phyloP scores from a whole-genome alignment of 1,140 invertebrate species.

The Rhopalosiphum maidis region DNA sequence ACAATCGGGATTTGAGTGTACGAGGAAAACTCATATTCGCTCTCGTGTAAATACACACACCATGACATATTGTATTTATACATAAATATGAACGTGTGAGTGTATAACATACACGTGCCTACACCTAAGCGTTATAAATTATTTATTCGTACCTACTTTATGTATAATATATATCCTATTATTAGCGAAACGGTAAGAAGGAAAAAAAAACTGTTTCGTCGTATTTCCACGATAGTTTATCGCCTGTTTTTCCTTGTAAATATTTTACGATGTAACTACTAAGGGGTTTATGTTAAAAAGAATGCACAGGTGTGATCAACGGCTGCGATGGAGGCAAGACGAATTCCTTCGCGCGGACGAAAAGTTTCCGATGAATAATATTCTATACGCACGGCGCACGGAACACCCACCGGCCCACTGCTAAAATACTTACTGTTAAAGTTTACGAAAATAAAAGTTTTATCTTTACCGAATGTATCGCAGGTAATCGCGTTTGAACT shows the following conservation, averaged over 20 bases:
- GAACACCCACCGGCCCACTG: not conserved
- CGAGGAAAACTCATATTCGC: not conserved
- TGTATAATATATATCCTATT: not conserved
- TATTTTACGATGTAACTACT: not conserved
- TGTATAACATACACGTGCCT: not conserved
- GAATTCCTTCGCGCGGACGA: not conserved
- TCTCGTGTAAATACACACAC: no score
- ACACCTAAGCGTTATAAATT: not conserved
- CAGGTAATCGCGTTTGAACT: not conserved
- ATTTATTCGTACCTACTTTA: not conserved
- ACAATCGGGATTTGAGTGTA: not conserved
- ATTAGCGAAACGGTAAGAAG: not conserved
- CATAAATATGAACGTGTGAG: not conserved
- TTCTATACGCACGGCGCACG: not conserved
- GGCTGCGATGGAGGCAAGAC: not conserved
- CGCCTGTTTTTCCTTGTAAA: not conserved
- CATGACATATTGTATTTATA: not conserved
- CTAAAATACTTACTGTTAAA: not conserved
- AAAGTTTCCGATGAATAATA: not conserved
- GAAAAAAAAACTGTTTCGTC: not conserved
- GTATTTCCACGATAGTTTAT: not conserved
- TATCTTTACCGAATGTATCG: not conserved
- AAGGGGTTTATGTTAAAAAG: not conserved
- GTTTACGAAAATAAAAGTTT: not conserved
- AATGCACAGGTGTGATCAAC: conserved; percentile 20